Percentiles rank a stretch among this genome's conserved stretches.
Evolutionary conservation across 2,113 vertebrate species (phyloP).

Genomic region (Xiphophorus maculatus): DNA sequence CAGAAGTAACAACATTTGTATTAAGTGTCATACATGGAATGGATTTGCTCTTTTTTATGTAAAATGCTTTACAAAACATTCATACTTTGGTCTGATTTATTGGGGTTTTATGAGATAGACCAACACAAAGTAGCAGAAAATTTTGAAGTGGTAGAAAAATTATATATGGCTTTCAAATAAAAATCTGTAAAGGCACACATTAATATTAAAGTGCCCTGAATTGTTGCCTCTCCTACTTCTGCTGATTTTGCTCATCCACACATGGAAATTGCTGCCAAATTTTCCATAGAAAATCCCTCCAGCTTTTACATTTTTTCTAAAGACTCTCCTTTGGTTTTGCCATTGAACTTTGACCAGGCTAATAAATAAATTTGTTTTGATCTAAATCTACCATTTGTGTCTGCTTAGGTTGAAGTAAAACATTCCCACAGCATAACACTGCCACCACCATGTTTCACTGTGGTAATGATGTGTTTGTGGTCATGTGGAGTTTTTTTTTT

Average conservation of each 20-base stretch:
- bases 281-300: too few species aligned
- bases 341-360: too few species aligned
- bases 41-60: background rate
- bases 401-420: too few species aligned
- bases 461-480: background rate
- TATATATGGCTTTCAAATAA: background rate
- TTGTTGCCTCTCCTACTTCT: too few species aligned
- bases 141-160: background rate
- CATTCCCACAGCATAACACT: background rate
- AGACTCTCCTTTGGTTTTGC: too few species aligned
- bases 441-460: background rate
- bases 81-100: background rate
- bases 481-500: background rate
- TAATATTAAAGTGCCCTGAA: too few species aligned
- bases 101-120: background rate
- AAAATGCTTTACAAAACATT: background rate
- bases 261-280: too few species aligned
- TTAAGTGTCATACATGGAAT: constrained; percentile 7
- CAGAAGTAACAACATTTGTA: constrained; percentile 16
- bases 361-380: too few species aligned
- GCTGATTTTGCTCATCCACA: too few species aligned
- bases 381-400: too few species aligned
- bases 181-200: background rate
- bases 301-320: too few species aligned
- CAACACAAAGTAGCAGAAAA: background rate